Evolutionary conservation across 2,797 vertebrate genomes (phyloP).

Genomic region (Peromyscus nudipes): DNA sequence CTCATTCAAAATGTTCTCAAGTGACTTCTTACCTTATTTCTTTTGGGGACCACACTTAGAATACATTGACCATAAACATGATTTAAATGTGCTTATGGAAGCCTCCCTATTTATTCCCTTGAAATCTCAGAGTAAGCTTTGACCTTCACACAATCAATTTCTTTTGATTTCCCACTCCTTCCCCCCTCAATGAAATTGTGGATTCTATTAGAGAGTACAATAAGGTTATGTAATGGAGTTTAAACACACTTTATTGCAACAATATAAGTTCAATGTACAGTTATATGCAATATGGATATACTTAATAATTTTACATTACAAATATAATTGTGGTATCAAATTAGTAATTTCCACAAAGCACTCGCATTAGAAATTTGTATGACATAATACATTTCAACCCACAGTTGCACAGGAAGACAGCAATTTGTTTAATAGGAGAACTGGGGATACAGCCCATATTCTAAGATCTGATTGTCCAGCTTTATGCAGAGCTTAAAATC

Average conservation of each 20-base stretch:
- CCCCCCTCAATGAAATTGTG: slow-evolving; percentile 81
- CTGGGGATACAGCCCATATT: slow-evolving; percentile 76
- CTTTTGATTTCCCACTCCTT: slow-evolving; percentile 68
- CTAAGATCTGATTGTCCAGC: slow-evolving; percentile 77
- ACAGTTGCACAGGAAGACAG: slow-evolving; percentile 82
- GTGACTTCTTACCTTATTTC: slow-evolving; percentile 62
- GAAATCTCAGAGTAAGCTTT: slow-evolving; percentile 73
- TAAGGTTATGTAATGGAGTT: slow-evolving; percentile 87
- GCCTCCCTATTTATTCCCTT: slow-evolving; percentile 62
- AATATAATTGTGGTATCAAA: slow-evolving; percentile 87
- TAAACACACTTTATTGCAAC: slow-evolving; percentile 88
- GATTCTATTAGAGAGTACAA: slow-evolving; percentile 84
- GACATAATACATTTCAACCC: slow-evolving; percentile 80
- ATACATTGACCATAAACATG: slow-evolving; percentile 4
- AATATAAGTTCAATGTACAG: slow-evolving; percentile 86
- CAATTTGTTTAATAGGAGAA: slow-evolving; percentile 78
- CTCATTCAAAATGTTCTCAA: slow-evolving; percentile 50
- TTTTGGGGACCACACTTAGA: slow-evolving; percentile 44
- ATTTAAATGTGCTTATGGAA: slow-evolving; percentile 74
- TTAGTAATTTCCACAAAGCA: slow-evolving; percentile 87
- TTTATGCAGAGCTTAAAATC: slow-evolving; percentile 75
- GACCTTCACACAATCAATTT: slow-evolving; percentile 47
- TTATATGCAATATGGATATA: slow-evolving; percentile 83
- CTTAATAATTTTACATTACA: slow-evolving; percentile 89
- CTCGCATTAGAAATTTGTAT: slow-evolving; percentile 84